A percentile compares a stretch with the other conserved stretches of the same genome.
Conservation (phyloP, 2,113 vertebrate species). For the Macrotus californicus region DNA sequence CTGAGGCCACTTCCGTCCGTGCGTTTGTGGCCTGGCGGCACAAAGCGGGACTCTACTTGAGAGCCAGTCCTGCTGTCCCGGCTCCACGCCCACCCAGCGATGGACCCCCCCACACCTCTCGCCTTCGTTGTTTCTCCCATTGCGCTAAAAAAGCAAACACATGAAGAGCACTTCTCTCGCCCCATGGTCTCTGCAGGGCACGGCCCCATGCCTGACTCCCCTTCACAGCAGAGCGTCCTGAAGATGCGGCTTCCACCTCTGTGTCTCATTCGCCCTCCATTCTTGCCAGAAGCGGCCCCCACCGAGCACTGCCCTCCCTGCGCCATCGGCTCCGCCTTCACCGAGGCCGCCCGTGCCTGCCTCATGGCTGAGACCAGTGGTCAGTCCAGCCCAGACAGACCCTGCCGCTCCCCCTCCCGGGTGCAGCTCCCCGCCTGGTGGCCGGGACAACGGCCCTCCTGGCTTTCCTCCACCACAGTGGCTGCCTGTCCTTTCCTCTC, state of each 20-base stretch:
- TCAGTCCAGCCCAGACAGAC: neutral
- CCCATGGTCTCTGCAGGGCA: neutral
- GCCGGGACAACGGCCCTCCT: neutral
- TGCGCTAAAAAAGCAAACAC: neutral
- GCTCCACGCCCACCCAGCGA: neutral
- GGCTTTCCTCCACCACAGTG: accelerated
- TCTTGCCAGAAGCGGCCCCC: neutral
- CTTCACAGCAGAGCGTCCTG: neutral
- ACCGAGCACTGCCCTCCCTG: too few species aligned
- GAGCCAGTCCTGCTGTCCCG: neutral
- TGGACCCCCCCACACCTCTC: neutral
- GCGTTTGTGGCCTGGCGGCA: too few species aligned
- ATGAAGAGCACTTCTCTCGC: neutral
- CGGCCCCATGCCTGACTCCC: neutral
- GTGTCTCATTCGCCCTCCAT: neutral
- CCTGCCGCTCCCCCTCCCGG: accelerated
- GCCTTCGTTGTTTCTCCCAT: neutral
- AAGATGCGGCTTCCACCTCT: too few species aligned
- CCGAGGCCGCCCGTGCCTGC: accelerated
- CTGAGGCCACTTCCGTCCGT: neutral
- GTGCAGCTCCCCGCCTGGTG: neutral
- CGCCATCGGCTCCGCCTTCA: too few species aligned
- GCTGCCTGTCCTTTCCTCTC: too few species aligned
- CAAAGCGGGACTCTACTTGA: accelerated
- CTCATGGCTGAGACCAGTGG: accelerated